A percentile compares a stretch with the other conserved stretches of the same genome.
These are phyloP conservation scores for Lepisosteus osseus DNA, from an alignment of 2,113 vertebrate genomes.

Conservation along the genomic window DNA sequence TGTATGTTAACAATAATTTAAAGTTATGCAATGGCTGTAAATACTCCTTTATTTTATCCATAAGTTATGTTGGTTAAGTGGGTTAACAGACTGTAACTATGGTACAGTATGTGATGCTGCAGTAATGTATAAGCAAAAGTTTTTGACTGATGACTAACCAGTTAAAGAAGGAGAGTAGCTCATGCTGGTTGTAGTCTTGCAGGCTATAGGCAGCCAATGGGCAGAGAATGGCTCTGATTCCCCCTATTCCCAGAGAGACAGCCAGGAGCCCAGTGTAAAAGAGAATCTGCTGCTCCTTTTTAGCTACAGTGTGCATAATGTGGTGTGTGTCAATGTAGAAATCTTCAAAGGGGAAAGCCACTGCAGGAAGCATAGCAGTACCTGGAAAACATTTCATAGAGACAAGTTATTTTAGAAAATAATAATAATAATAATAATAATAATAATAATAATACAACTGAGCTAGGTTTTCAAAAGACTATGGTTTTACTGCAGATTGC, in stretches of 20 bases:
- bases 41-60: too few species aligned
- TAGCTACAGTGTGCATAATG: conserved; percentile 57
- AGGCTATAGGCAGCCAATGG: conserved; percentile 72
- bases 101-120: too few species aligned
- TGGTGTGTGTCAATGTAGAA: conserved; percentile 72
- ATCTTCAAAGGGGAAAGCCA: conserved; percentile 86
- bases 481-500: too few species aligned
- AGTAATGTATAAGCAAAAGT: too few species aligned
- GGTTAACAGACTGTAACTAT: too few species aligned
- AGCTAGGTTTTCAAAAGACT: too few species aligned
- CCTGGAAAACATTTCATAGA: conserved; percentile 53
- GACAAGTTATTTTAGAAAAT: too few species aligned
- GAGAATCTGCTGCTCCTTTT: conserved; percentile 68
- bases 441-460: too few species aligned
- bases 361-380: conserved; percentile 75
- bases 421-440: too few species aligned
- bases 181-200: conserved; percentile 63
- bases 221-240: conserved; percentile 78
- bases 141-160: conserved; percentile 61
- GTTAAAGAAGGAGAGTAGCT: conserved; percentile 81
- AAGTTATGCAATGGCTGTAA: too few species aligned
- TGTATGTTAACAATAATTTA: too few species aligned
- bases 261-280: conserved; percentile 78
- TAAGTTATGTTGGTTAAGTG: too few species aligned
- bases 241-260: conserved; percentile 76